Evolutionary conservation across 2,888 invertebrate genomes (phyloP), one percentile per base, ranked within the genome.

Genomic region (Herminia tarsipennalis): DNA sequence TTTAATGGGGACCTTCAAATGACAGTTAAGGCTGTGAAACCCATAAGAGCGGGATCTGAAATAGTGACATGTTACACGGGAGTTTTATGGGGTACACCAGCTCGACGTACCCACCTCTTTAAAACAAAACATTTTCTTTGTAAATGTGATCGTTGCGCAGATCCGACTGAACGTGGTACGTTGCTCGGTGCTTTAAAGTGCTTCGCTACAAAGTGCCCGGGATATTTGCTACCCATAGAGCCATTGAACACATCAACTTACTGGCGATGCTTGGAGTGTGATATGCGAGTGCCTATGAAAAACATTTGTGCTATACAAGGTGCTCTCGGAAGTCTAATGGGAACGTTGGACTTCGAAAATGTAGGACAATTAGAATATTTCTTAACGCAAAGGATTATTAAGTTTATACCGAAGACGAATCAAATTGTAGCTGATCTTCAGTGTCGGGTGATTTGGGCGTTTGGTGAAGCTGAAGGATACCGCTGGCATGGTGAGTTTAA

Each of bases 91-190:
- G 94, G 94, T 22, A 95, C 95, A 0, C 85, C 92, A 2, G 91
- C 93, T 8, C 88, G 95, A 40, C 86, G 94, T 8, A 86, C 92
- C 21, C 93, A 95, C 70, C 83, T 96, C 12, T 84, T 81, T 53
- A 88, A 88, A 61, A 95, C 95, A 0, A 95, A 95, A 81, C 93
- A 94, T 75, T 95, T 95, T 70, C 76, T 87, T 33, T 96, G 96
- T 72, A 81, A 77, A 41, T 96, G 96, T 70, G 76, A 83, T 2
- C 88, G 95, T 38, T 96, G 96, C 72, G 78, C 86, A 1, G 95
- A 95, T 76, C 93, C 93, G 0, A 93, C 93, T 25, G 95, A 95
- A 84, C 92, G 93, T 51, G 94, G 94, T 1, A 92, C 93, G 0
- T 73, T 88, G 5, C 76, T 94, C 33, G 88, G 92, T n/a, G 93